Percentiles rank a stretch among this genome's conserved stretches.
These are phyloP conservation scores for Epinotia ramella DNA, from an alignment of 2,888 invertebrate species.

Conservation along the genomic window DNA sequence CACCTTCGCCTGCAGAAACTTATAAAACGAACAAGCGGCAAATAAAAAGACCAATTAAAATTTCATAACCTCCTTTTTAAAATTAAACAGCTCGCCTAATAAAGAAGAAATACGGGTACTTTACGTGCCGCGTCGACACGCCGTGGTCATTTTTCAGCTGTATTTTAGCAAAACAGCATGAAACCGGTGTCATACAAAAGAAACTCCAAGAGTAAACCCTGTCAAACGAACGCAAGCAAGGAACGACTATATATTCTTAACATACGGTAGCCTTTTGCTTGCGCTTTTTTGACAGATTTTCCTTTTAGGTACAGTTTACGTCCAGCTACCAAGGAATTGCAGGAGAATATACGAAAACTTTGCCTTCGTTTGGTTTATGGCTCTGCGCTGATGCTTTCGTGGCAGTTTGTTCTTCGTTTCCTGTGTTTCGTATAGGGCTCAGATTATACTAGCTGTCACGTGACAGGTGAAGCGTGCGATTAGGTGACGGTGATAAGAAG, in stretches of 20 bases:
- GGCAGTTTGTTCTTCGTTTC: not conserved
- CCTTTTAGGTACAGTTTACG: not conserved
- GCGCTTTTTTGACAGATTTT: not conserved
- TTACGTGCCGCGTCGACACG: slow-evolving; percentile 11
- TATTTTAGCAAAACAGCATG: not conserved
- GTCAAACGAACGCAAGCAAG: not conserved
- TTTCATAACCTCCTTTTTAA: slow-evolving; percentile 4
- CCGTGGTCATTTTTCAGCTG: not conserved
- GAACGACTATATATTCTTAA: not conserved
- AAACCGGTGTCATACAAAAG: slow-evolving; percentile 9
- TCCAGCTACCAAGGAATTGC: not conserved
- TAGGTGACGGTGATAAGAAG: too few relatives aligned
- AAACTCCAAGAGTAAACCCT: not conserved
- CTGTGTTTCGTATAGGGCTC: not conserved
- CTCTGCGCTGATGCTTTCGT: not conserved
- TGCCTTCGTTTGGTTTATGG: not conserved
- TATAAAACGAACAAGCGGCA: not conserved
- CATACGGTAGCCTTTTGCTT: not conserved
- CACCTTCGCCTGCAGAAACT: not conserved
- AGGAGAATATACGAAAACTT: not conserved
- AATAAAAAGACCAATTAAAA: slow-evolving; percentile 1
- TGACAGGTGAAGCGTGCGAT: too few relatives aligned
- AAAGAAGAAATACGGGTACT: slow-evolving; percentile 18
- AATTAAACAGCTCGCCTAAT: slow-evolving; percentile 14
- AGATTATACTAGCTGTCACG: too few relatives aligned